These are phyloP conservation scores for Drosophila cyrtoloma DNA, from an alignment of 2,888 invertebrate genomes.

Conservation along the genomic window DNA sequence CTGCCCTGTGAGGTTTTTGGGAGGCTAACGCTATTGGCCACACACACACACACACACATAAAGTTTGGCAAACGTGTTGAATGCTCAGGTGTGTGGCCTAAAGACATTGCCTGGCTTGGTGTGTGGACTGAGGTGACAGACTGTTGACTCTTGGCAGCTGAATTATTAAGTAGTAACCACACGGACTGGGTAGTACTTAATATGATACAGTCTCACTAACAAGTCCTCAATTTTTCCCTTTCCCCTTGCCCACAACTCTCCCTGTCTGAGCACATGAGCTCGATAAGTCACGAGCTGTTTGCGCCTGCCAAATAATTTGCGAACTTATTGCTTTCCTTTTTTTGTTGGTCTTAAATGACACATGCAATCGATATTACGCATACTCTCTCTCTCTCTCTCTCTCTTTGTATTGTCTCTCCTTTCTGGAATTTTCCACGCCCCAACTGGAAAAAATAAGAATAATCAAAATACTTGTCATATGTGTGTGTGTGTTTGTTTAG, in stretches of 20 bases:
- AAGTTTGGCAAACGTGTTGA: slow-evolving; percentile 52
- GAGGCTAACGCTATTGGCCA: not conserved
- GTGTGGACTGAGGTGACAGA: slow-evolving; percentile 3
- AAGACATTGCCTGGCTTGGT: not conserved
- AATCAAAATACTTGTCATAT: slow-evolving; percentile 52
- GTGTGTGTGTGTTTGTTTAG: slow-evolving; percentile 22
- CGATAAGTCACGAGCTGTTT: slow-evolving; percentile 32
- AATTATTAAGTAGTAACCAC: slow-evolving; percentile 25
- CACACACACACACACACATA: slow-evolving; percentile 7
- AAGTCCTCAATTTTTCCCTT: slow-evolving; percentile 9
- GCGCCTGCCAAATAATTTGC: slow-evolving; percentile 48
- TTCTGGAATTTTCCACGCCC: slow-evolving; percentile 16
- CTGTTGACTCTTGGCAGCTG: slow-evolving; percentile 26
- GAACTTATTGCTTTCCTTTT: slow-evolving; percentile 49
- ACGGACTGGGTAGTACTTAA: slow-evolving; percentile 24
- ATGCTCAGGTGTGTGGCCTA: slow-evolving; percentile 30
- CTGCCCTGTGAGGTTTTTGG: slow-evolving; percentile 25
- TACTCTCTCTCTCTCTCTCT: not conserved
- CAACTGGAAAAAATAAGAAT: slow-evolving; percentile 7
- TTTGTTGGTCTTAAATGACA: slow-evolving; percentile 28
- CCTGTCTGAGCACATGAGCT: not conserved
- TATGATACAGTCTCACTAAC: slow-evolving; percentile 1
- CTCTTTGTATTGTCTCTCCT: not conserved
- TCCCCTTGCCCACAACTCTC: not conserved
- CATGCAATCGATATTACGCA: slow-evolving; percentile 50